phyloP scores from a whole-genome alignment of 2,797 vertebrate genomes.

The Galaxias olidus region DNA sequence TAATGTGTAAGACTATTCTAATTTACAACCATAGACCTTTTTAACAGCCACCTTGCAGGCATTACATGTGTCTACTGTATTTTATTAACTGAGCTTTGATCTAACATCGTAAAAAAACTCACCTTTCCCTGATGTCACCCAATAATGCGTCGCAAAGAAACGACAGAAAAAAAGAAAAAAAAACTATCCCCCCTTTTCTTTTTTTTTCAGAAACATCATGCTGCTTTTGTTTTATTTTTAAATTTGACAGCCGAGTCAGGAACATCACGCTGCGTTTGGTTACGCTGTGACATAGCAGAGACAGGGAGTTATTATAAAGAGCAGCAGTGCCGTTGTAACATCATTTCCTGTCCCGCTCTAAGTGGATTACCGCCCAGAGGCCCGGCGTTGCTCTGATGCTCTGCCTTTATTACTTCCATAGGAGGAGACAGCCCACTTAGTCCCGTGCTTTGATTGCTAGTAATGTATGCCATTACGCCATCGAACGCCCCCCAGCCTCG shows the following conservation, averaged over 20 bases:
- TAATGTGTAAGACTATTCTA: background rate
- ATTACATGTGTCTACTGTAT: no score
- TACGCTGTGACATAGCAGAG: conserved; percentile 55
- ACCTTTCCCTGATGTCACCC: no score
- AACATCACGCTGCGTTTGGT: conserved; percentile 53
- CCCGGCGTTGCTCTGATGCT: conserved; percentile 64
- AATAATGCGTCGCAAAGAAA: no score
- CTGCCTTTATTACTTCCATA: conserved; percentile 72
- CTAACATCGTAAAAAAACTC: no score
- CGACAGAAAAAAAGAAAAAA: no score
- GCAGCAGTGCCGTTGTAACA: conserved; percentile 66
- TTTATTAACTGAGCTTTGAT: no score
- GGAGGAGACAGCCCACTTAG: conserved; percentile 71
- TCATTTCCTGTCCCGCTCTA: conserved; percentile 67
- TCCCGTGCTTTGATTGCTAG: conserved; percentile 64
- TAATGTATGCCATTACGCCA: conserved; percentile 68
- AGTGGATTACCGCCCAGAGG: conserved; percentile 71
- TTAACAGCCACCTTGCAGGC: no score
- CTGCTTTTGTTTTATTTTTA: conserved; percentile 48
- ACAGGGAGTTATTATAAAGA: conserved; percentile 62
- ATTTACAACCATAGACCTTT: no score
- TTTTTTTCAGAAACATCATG: conserved; percentile 49
- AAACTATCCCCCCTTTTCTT: no score
- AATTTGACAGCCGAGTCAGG: conserved; percentile 34
- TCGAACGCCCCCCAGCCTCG: conserved; percentile 45